A percentile compares a stretch with the other conserved stretches of the same genome.
Conservation (phyloP, 1,140 invertebrate species). For the Achatina immaculata region DNA sequence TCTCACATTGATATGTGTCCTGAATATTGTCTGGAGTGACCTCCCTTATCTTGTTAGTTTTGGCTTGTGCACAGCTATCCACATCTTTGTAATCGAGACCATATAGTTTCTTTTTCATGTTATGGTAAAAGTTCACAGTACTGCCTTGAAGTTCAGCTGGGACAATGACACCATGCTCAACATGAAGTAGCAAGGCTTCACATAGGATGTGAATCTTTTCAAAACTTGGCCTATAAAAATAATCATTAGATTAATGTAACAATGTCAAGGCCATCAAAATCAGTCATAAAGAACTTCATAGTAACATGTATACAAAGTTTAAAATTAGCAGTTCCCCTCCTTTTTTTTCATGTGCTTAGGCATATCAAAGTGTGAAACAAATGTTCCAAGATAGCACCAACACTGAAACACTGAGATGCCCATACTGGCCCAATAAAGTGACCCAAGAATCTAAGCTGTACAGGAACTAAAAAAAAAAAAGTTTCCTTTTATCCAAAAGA, state of each 20-base stretch:
- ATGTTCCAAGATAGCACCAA: no score
- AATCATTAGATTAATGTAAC: not conserved
- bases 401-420: no score
- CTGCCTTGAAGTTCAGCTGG: conserved; percentile 56
- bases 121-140: conserved; percentile 53
- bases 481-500: no score
- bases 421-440: no score
- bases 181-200: conserved; percentile 55
- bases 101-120: conserved; percentile 39
- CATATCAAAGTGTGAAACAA: no score
- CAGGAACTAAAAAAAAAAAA: no score
- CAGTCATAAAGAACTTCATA: not conserved
- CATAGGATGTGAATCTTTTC: conserved; percentile 53
- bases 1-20: no score
- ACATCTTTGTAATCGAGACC: conserved; percentile 25
- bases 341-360: no score
- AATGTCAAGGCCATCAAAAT: not conserved
- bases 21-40: no score
- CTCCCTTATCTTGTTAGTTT: not conserved
- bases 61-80: not conserved
- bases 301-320: no score
- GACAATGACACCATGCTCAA: conserved; percentile 55
- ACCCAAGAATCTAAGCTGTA: no score
- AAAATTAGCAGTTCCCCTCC: no score
- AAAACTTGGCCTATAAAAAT: conserved; percentile 59